Evolutionary conservation across 2,888 invertebrate genomes (phyloP).

Genomic region (Pedicia rivosa): DNA sequence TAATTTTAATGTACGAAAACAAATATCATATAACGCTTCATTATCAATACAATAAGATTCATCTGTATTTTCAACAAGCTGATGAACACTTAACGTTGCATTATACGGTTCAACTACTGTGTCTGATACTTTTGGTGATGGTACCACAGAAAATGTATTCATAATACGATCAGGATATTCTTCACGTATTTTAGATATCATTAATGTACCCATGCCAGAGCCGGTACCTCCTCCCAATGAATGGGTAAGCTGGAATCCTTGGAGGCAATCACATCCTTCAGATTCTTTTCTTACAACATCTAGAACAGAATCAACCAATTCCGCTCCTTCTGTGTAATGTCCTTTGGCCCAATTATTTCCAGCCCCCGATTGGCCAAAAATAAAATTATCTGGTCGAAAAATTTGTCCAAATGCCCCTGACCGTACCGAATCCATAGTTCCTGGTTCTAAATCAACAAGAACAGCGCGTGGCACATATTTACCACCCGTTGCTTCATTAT

Average conservation of each 20-base stretch:
- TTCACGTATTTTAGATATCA: slow-evolving; percentile 77
- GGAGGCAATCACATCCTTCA: slow-evolving; percentile 81
- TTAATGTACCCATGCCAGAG: slow-evolving; percentile 73
- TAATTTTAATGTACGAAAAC: slow-evolving; percentile 77
- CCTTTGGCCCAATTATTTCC: slow-evolving; percentile 85
- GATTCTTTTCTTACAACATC: slow-evolving; percentile 76
- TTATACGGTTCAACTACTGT: slow-evolving; percentile 69
- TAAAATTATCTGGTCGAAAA: slow-evolving; percentile 91
- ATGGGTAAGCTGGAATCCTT: slow-evolving; percentile 69
- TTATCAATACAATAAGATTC: slow-evolving; percentile 87
- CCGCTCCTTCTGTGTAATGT: slow-evolving; percentile 87
- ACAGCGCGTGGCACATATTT: slow-evolving; percentile 92
- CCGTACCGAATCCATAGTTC: slow-evolving; percentile 94
- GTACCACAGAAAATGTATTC: slow-evolving; percentile 71
- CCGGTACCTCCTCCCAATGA: slow-evolving; percentile 82
- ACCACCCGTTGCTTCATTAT: slow-evolving; percentile 85
- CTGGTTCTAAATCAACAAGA: slow-evolving; percentile 88
- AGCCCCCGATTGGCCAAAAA: slow-evolving; percentile 77
- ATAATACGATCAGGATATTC: slow-evolving; percentile 79
- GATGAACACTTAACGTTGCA: slow-evolving; percentile 75
- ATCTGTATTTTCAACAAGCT: slow-evolving; percentile 80
- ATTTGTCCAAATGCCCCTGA: slow-evolving; percentile 89
- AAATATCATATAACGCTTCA: slow-evolving; percentile 84
- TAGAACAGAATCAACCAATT: slow-evolving; percentile 68
- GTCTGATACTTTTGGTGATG: slow-evolving; percentile 60